These are phyloP conservation scores for Heterohyrax brucei DNA, from an alignment of 2,797 vertebrate genomes.

Conservation along the genomic window DNA sequence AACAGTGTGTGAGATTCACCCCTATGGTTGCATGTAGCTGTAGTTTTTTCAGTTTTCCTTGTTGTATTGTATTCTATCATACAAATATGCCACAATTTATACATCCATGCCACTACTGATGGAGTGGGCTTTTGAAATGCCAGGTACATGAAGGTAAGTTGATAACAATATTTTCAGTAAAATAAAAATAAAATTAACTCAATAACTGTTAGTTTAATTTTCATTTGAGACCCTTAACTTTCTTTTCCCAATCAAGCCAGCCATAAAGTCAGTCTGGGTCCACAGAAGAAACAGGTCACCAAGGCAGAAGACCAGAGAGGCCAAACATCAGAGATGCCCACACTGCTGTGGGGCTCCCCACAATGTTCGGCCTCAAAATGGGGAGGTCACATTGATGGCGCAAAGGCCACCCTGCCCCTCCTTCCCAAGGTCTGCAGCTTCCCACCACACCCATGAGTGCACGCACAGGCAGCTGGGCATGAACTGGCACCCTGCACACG, in stretches of 20 bases:
- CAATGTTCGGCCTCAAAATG: neutral
- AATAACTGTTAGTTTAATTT: slow-evolving; percentile 20
- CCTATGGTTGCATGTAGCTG: neutral
- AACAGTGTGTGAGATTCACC: neutral
- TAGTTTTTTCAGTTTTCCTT: slow-evolving; percentile 41
- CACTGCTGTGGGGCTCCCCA: accelerated
- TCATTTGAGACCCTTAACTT: slow-evolving; percentile 2
- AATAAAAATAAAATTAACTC: slow-evolving; percentile 56
- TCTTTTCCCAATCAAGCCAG: neutral
- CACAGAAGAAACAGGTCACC: neutral
- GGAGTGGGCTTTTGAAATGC: neutral
- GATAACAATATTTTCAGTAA: slow-evolving; percentile 46
- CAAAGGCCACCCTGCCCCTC: neutral
- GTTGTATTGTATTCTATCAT: slow-evolving; percentile 47
- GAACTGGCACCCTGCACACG: slow-evolving; percentile 49
- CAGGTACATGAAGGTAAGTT: neutral
- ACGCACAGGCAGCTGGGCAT: neutral
- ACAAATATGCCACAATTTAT: neutral
- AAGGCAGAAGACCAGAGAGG: neutral
- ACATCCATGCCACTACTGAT: neutral
- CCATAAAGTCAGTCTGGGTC: neutral
- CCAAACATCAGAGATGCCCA: neutral
- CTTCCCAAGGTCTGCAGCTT: neutral
- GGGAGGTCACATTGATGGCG: neutral
- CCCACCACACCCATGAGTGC: accelerated